Base-by-base conservation (phyloP, 2,113 vertebrate species). In the Phycodurus eques region DNA sequence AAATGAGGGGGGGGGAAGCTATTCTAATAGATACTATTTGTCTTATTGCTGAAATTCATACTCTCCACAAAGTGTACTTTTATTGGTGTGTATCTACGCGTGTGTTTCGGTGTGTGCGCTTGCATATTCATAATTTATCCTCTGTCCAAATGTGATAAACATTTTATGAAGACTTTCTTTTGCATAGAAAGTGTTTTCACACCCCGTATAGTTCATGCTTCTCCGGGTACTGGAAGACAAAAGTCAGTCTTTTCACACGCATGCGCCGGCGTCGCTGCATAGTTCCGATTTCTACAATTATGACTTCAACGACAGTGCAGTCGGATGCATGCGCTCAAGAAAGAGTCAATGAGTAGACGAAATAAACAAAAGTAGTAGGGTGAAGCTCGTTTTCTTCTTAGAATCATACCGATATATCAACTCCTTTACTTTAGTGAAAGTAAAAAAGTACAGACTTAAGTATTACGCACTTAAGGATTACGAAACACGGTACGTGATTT, bases 111-210 rank as follows among this genome's bases (percentile, higher is more conserved):
- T 44, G 31, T 33, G 43, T 47, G 22, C 22, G 64, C 44, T 49
- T 11, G 43, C 64, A 66, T 47, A 66, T 47, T 66, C 59, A 46
- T 71, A 33, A 49, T 47, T 71, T 61, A 71, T 61, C 57, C 31
- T 61, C 27, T n/a, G 57, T 71, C 69, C 46, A 33, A 47, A 19
- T 20, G 42, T 71, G 31, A 61, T 71, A 46, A 47, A 47, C 64
- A 61, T 61, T 71, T 60, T 59, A 71, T 60, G 69, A 71, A 71
- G 44, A 49, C 43, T 61, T 61, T 54, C 19, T 44, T 71, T 46
- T 71, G 22, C 68, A 27, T 20, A 47, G 56, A 44, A 60, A 60
- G 54, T 17, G 46, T 70, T 70, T 70, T 70, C 43, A 60, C 42
- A 31, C 42, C 17, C 14, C 43, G 3, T 17, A 61, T 54, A 46